Evolutionary conservation across 2,113 vertebrate species (phyloP).

Genomic region (Colinus virginianus): DNA sequence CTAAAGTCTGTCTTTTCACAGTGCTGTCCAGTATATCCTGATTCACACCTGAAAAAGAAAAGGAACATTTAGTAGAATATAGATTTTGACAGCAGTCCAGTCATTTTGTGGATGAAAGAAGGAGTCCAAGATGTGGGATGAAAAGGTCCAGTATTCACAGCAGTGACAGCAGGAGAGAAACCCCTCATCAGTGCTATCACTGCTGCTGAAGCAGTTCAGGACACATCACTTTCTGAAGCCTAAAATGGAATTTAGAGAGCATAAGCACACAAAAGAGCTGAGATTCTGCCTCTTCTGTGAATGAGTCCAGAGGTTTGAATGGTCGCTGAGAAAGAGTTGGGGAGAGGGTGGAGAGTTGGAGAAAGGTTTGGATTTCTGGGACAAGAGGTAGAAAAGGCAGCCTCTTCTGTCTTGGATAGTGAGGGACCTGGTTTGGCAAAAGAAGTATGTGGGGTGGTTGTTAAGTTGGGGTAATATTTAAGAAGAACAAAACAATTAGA

Average conservation of each 20-base stretch:
- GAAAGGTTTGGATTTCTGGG: not conserved
- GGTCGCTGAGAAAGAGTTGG: not conserved
- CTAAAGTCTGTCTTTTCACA: conserved; percentile 97
- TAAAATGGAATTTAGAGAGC: not conserved
- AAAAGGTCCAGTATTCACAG: not conserved
- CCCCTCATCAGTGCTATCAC: not conserved
- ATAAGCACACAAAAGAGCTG: not conserved
- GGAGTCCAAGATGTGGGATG: not conserved
- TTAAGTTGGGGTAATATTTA: not conserved
- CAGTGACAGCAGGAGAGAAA: not conserved
- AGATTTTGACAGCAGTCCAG: not conserved
- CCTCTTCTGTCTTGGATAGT: not conserved
- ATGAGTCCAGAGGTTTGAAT: not conserved
- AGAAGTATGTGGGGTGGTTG: not conserved
- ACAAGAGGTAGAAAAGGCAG: not conserved
- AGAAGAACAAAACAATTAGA: not conserved
- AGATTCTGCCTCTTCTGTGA: not conserved
- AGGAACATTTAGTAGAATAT: not conserved
- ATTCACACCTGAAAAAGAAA: conserved; percentile 87
- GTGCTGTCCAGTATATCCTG: conserved; percentile 91
- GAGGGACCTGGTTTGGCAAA: not conserved
- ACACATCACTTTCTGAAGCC: not conserved
- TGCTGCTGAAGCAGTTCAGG: not conserved
- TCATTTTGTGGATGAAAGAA: not conserved
- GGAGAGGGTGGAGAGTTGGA: not conserved